A percentile compares a stretch with the other conserved stretches of the same genome.
These are phyloP conservation scores for Salvator merianae DNA, from an alignment of 2,113 vertebrate genomes.

Conservation along the genomic window DNA sequence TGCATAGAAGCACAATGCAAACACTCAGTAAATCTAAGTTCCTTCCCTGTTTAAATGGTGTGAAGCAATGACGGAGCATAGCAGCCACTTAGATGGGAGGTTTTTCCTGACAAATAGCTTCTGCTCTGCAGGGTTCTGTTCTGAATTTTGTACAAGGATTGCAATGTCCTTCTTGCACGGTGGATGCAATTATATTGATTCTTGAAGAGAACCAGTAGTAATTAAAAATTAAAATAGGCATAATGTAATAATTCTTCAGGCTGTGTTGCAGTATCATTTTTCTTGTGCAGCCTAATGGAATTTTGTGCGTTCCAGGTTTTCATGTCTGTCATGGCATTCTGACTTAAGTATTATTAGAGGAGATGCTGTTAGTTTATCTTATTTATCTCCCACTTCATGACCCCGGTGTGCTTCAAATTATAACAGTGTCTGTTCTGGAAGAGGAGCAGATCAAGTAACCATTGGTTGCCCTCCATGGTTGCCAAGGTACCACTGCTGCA, in stretches of 20 bases:
- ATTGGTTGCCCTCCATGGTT: no score
- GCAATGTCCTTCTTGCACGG: not conserved
- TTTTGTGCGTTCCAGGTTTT: not conserved
- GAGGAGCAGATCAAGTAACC: no score
- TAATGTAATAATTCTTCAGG: not conserved
- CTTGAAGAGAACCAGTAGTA: not conserved
- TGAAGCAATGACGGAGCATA: not conserved
- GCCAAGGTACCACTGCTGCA: no score
- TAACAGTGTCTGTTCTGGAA: no score
- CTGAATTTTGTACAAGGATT: not conserved
- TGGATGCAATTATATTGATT: not conserved
- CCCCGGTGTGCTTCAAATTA: not conserved
- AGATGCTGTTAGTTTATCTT: not conserved
- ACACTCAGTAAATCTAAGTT: not conserved
- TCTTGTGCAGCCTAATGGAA: not conserved
- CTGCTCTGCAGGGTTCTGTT: not conserved
- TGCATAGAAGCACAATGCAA: not conserved
- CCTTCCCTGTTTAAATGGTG: not conserved
- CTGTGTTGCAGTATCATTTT: not conserved
- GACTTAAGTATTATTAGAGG: not conserved
- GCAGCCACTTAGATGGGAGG: not conserved
- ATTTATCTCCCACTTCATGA: not conserved
- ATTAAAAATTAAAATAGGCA: not conserved
- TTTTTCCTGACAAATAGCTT: not conserved
- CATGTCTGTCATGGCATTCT: not conserved